phyloP scores from a whole-genome alignment of 2,888 invertebrate species.

The Lucinisca nassula region DNA sequence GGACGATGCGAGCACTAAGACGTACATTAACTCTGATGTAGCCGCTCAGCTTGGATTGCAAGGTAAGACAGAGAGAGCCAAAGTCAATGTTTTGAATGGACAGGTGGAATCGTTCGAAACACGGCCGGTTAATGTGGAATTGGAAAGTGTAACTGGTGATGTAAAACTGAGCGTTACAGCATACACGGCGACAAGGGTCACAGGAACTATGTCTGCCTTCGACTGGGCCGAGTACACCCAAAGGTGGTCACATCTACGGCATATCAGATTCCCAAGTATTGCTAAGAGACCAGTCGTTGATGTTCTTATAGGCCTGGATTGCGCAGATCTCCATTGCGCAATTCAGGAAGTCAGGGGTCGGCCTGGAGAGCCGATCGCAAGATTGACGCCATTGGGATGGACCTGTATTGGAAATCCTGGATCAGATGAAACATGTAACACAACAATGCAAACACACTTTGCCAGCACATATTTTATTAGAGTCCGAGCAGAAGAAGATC shows the following conservation, averaged over 20 bases:
- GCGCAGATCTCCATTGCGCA: background rate
- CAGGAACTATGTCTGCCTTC: background rate
- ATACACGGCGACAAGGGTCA: background rate
- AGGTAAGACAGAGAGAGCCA: background rate
- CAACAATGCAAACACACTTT: background rate
- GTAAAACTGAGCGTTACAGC: background rate
- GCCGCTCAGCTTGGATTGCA: too few species aligned
- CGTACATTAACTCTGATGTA: too few species aligned
- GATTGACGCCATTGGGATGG: slow-evolving; percentile 24
- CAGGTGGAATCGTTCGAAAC: slow-evolving; percentile 8
- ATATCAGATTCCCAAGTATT: slow-evolving; percentile 22
- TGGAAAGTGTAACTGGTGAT: background rate
- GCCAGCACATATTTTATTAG: background rate
- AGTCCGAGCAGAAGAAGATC: background rate
- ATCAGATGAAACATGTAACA: background rate
- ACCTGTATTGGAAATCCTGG: slow-evolving; percentile 22
- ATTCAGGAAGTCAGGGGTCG: slow-evolving; percentile 11
- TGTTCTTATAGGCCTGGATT: slow-evolving; percentile 20
- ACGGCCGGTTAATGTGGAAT: background rate
- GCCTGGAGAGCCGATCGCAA: background rate
- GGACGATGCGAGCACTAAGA: too few species aligned
- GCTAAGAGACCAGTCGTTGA: background rate
- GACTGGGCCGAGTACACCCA: background rate
- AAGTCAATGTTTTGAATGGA: slow-evolving; percentile 21
- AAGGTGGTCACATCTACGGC: background rate